These are phyloP conservation scores for Galeopsomyia nigrocyanea DNA, from an alignment of 2,888 invertebrate genomes.

Conservation along the genomic window DNA sequence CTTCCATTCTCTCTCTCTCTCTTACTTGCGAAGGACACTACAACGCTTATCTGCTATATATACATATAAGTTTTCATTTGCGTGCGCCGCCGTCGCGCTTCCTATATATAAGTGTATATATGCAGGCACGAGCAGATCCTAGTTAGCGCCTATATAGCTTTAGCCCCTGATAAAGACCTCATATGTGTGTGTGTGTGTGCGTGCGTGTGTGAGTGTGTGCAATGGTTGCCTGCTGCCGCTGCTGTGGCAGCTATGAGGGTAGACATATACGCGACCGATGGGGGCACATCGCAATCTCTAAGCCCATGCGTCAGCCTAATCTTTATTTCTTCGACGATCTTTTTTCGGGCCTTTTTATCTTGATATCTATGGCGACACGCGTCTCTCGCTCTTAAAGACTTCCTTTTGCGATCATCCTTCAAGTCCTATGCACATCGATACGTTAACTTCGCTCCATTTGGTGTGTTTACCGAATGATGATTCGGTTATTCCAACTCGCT, in stretches of 20 bases:
- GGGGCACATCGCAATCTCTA: slow-evolving; percentile 56
- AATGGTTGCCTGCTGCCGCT: too few relatives aligned
- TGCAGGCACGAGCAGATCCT: too few relatives aligned
- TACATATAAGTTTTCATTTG: slow-evolving; percentile 30
- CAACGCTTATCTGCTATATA: background rate
- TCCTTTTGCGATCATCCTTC: background rate
- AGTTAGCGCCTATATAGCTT: too few relatives aligned
- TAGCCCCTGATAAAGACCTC: too few relatives aligned
- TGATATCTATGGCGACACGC: slow-evolving; percentile 45
- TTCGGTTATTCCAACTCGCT: too few relatives aligned
- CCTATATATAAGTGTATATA: background rate
- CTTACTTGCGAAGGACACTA: background rate
- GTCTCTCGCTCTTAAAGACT: slow-evolving; percentile 29
- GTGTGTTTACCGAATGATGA: too few relatives aligned
- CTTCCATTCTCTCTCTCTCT: background rate
- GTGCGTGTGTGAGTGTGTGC: too few relatives aligned
- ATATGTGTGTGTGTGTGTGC: too few relatives aligned
- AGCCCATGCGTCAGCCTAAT: slow-evolving; percentile 61
- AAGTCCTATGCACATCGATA: too few relatives aligned
- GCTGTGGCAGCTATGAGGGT: slow-evolving; percentile 44
- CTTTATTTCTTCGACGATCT: slow-evolving; percentile 47
- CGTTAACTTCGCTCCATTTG: too few relatives aligned
- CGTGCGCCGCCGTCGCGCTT: background rate
- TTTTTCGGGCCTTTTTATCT: slow-evolving; percentile 50
- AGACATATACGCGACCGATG: slow-evolving; percentile 51